These are phyloP conservation scores for Gobio gobio DNA, from an alignment of 2,113 vertebrate species.

Conservation along the genomic window DNA sequence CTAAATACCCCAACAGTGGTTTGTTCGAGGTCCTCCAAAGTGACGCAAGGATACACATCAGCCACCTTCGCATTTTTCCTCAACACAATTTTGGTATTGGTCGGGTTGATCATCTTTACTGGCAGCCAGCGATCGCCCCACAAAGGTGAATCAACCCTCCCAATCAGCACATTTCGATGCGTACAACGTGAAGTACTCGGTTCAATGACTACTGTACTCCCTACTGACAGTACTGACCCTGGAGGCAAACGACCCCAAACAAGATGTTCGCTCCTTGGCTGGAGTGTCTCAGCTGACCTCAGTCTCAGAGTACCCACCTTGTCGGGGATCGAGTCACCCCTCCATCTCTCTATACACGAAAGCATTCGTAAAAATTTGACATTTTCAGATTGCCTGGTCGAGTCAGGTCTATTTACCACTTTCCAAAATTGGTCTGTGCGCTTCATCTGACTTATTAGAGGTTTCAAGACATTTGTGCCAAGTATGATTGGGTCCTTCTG, in stretches of 20 bases:
- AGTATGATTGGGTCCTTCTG: constrained; percentile 25
- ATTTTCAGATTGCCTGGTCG: background rate
- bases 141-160: constrained; percentile 2
- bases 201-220: constrained; percentile 48
- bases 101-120: constrained; percentile 23
- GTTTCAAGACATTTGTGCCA: constrained; percentile 42
- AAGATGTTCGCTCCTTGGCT: constrained; percentile 46
- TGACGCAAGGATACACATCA: constrained; percentile 1
- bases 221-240: background rate
- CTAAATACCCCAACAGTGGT: background rate
- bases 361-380: background rate
- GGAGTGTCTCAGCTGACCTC: constrained; percentile 20
- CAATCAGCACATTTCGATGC: background rate
- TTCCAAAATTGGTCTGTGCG: background rate
- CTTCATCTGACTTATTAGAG: constrained; percentile 26
- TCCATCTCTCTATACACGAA: background rate
- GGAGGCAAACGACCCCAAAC: background rate
- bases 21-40: constrained; percentile 24
- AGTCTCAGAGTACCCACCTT: background rate
- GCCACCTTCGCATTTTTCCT: background rate
- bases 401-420: constrained; percentile 1
- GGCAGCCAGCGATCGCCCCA: constrained; percentile 49
- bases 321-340: background rate
- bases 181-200: constrained; percentile 22
- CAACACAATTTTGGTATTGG: background rate